These are phyloP conservation scores for Zaprionus lachaisei DNA, from an alignment of 1,140 invertebrate genomes.

Conservation along the genomic window DNA sequence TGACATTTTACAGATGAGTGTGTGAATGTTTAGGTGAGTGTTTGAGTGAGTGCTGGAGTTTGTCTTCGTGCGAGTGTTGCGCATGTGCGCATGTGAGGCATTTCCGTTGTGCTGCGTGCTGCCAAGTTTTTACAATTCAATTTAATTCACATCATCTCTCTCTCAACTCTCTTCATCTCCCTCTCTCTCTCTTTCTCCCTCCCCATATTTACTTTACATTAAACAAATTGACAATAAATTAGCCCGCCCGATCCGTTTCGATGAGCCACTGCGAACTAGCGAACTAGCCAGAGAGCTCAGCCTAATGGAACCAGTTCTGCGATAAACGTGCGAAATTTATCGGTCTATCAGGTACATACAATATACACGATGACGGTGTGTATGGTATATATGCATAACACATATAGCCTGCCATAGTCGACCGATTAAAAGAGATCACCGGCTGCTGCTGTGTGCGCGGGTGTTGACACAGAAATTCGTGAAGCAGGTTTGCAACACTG, in stretches of 20 bases:
- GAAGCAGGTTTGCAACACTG: constrained; percentile 51
- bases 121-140: constrained; percentile 47
- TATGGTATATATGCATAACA: constrained; percentile 1
- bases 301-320: constrained; percentile 78
- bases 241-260: not conserved
- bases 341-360: constrained; percentile 49
- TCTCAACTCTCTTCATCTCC: not conserved
- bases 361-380: constrained; percentile 6
- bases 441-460: constrained; percentile 42
- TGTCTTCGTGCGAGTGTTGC: not conserved
- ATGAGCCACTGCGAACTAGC: constrained; percentile 7
- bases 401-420: constrained; percentile 8
- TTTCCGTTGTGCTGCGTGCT: constrained; percentile 29
- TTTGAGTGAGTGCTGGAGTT: not conserved
- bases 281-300: constrained; percentile 11
- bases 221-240: constrained; percentile 51
- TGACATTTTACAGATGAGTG: constrained; percentile 17
- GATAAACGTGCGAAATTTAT: constrained; percentile 78
- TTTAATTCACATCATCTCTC: constrained; percentile 31
- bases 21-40: not conserved
- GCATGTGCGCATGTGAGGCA: constrained; percentile 15
- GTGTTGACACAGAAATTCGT: constrained; percentile 46
- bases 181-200: constrained; percentile 7
- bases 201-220: constrained; percentile 33
- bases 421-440: constrained; percentile 11